Base-by-base conservation (phyloP, 2,797 vertebrate genomes). In the Hipposideros larvatus region DNA sequence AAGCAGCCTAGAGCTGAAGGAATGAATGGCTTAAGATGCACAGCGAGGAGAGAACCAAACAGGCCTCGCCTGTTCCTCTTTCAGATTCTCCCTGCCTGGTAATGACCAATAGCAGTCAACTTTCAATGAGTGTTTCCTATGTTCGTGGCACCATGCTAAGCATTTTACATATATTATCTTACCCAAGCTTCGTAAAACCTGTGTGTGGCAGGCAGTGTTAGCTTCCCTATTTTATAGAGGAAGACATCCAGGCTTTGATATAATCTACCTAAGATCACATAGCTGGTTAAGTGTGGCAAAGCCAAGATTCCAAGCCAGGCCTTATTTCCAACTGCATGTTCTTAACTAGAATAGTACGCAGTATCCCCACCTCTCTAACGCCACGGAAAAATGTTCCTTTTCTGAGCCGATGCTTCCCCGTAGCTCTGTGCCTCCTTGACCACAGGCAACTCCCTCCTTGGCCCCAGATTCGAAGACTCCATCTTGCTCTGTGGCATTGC, bases 111-210 rank as follows among this genome's bases (percentile, higher is more conserved):
- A 70, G 55, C 55, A 85, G 43, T 65, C 63, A 88, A 65, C 6
- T 74, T 70, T 41, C 51, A 90, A 0, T 53, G 46, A 53, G 28
- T 31, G 22, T 37, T 55, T 68, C 48, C 73, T 51, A 24, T 0
- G 2, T 77, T 53, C 11, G 51, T 9, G 8, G 41, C 18, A 55
- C 51, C 59, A 43, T 21, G 34, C 80, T 73, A 75, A 80, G n/a
- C 11, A n/a, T 78, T 87, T 78, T n/a, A 75, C 41, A 73, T 22
- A 24, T 22, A 75, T 85, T 65, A 37, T 61, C 80, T 87, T 75
- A 87, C 63, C 34, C 75, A 41, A 92, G 37, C 46, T 41, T 91
- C 46, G 87, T 46, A 96, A 84, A 93, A 73, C 37, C 43, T 66
- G 24, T 31, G 24, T 24, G 37, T 70, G 53, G 24, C 48, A 87